Evolutionary conservation across 2,113 vertebrate genomes (phyloP).

Genomic region (Prochilodus magdalenae): DNA sequence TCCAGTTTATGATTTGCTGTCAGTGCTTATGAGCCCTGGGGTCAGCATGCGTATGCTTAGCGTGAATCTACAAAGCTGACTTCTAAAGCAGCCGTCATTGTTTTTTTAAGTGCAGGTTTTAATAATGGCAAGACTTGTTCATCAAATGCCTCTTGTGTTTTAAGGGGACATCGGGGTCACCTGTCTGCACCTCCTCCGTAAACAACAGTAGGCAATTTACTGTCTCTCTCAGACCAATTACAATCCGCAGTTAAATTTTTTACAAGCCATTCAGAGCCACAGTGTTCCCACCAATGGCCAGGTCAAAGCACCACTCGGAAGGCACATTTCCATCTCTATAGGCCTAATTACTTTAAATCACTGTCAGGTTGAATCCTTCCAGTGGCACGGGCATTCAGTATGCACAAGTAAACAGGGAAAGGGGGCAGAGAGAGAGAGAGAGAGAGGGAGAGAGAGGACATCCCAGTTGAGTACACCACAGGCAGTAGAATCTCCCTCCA

Average conservation of each 20-base stretch:
- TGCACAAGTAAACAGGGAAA: neutral
- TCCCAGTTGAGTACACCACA: neutral
- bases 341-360: conserved; percentile 48
- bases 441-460: neutral
- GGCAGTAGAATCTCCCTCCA: neutral
- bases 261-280: conserved; percentile 40
- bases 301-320: conserved; percentile 36
- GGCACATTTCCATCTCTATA: conserved; percentile 35
- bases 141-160: neutral
- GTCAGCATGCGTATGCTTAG: too few relatives aligned
- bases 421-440: neutral
- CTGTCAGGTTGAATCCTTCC: neutral
- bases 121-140: neutral
- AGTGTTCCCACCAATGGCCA: conserved; percentile 29
- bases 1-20: too few relatives aligned
- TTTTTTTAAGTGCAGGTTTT: neutral
- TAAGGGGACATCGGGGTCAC: conserved; percentile 19
- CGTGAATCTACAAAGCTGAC: too few relatives aligned
- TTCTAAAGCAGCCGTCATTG: neutral
- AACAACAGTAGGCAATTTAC: conserved; percentile 36
- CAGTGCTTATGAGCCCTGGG: too few relatives aligned
- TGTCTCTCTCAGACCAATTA: conserved; percentile 29
- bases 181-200: neutral
- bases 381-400: neutral
- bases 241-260: conserved; percentile 32